Evolutionary conservation across 2,797 vertebrate species (phyloP).

Genomic region (Clarias fuscus): DNA sequence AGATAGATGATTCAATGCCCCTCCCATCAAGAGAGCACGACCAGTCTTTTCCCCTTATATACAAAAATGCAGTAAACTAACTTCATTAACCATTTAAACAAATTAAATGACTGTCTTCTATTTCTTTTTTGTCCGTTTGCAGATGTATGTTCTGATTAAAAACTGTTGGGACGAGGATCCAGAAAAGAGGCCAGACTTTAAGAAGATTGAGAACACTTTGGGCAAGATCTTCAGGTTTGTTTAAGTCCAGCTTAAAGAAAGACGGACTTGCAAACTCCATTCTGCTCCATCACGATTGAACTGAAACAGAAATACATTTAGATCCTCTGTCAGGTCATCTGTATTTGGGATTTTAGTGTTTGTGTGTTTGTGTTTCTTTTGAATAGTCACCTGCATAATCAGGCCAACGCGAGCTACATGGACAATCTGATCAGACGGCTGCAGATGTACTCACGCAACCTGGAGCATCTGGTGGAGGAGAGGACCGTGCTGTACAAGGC

Average conservation of each 20-base stretch:
- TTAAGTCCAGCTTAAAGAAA: not conserved
- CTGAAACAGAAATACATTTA: not conserved
- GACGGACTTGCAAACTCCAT: too few relatives aligned
- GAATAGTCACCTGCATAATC: slow-evolving; percentile 74
- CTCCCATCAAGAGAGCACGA: not conserved
- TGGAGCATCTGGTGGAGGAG: slow-evolving; percentile 95
- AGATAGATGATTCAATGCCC: not conserved
- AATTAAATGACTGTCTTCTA: not conserved
- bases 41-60: not conserved
- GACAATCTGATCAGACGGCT: slow-evolving; percentile 93
- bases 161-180: slow-evolving; percentile 98
- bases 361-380: not conserved
- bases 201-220: slow-evolving; percentile 85
- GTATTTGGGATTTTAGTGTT: not conserved
- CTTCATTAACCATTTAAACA: not conserved
- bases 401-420: slow-evolving; percentile 94
- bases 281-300: not conserved
- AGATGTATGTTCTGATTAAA: slow-evolving; percentile 88
- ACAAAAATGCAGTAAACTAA: not conserved
- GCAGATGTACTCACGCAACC: slow-evolving; percentile 92
- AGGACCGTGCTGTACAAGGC: slow-evolving; percentile 92
- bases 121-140: not conserved
- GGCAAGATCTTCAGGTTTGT: slow-evolving; percentile 93
- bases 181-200: slow-evolving; percentile 94
- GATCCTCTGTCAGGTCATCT: not conserved